phyloP scores from a whole-genome alignment of 2,113 vertebrate genomes.

The Struthidea cinerea region DNA sequence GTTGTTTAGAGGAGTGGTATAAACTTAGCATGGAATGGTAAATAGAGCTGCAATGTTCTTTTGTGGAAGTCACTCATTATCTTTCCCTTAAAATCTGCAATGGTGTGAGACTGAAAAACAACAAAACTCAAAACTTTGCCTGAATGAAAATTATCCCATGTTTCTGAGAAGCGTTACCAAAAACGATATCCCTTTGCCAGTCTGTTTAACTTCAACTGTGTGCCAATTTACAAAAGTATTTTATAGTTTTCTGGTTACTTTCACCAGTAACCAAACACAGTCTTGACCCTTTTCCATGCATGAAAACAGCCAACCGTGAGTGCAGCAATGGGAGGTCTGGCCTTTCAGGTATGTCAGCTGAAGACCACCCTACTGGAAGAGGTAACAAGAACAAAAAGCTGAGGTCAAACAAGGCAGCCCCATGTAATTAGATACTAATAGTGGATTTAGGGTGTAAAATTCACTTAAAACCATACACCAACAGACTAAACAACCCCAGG shows the following conservation, averaged over 20 bases:
- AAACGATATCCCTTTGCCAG: constrained; percentile 40
- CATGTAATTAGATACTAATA: constrained; percentile 89
- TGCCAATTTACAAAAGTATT: constrained; percentile 44
- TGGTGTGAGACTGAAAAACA: constrained; percentile 27
- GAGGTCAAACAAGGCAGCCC: constrained; percentile 72
- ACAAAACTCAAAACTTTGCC: neutral
- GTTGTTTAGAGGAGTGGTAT: neutral
- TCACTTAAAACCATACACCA: constrained; percentile 76
- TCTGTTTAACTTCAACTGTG: constrained; percentile 57
- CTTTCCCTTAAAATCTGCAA: neutral
- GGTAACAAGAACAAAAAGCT: constrained; percentile 74
- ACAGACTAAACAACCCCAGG: constrained; percentile 90
- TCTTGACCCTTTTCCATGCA: constrained; percentile 69
- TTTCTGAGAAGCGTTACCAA: constrained; percentile 51
- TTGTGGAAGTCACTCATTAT: neutral
- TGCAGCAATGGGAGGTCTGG: constrained; percentile 71
- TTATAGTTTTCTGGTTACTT: constrained; percentile 56
- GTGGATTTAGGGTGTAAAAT: constrained; percentile 84
- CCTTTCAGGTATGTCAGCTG: constrained; percentile 78
- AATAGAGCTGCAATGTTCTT: neutral
- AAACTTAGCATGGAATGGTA: neutral
- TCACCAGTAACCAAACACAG: constrained; percentile 69
- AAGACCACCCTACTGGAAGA: constrained; percentile 89
- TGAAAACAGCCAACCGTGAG: constrained; percentile 64
- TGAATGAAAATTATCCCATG: constrained; percentile 1